phyloP scores from a whole-genome alignment of 2,797 vertebrate genomes.

The Anabacerthia variegaticeps region DNA sequence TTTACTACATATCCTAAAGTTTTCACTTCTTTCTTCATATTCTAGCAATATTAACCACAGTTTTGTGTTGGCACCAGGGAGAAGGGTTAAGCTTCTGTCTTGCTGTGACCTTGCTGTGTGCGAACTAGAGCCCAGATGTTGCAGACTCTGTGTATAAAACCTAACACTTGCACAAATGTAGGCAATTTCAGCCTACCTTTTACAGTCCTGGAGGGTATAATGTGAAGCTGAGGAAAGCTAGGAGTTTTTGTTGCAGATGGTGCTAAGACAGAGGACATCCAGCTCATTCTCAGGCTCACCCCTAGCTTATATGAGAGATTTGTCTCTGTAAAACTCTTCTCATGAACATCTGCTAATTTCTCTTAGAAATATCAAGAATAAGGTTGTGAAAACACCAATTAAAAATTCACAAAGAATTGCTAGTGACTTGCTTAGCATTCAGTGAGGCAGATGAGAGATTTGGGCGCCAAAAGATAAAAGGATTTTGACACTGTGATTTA shows the following conservation, averaged over 20 bases:
- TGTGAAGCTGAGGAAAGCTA: background rate
- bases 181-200: background rate
- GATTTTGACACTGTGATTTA: constrained; percentile 69
- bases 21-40: background rate
- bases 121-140: background rate
- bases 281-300: background rate
- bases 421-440: constrained; percentile 49
- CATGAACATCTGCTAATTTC: constrained; percentile 58
- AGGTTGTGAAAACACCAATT: constrained; percentile 70
- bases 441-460: constrained; percentile 64
- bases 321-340: background rate
- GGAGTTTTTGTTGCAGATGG: background rate
- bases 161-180: background rate
- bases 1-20: background rate
- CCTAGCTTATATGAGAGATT: background rate
- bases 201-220: background rate
- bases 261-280: background rate
- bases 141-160: background rate
- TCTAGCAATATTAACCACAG: background rate
- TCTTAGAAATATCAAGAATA: constrained; percentile 46
- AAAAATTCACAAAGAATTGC: constrained; percentile 70
- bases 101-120: background rate
- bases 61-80: background rate
- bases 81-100: background rate
- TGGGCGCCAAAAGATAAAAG: constrained; percentile 68